Evolutionary conservation across 2,113 vertebrate species (phyloP).

Genomic region (Theristicus caerulescens): DNA sequence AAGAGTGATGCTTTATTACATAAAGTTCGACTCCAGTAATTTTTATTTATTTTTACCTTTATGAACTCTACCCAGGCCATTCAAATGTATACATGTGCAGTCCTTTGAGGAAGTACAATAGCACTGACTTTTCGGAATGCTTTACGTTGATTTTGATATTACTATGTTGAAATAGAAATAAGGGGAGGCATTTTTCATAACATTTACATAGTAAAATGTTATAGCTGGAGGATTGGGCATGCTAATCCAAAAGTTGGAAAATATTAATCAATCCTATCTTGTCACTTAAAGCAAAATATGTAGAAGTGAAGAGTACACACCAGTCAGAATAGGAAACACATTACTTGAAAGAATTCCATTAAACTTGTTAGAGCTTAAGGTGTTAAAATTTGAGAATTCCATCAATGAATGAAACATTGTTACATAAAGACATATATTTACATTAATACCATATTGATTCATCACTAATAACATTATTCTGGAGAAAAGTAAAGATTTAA

Average conservation of each 20-base stretch:
- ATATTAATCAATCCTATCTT: not conserved
- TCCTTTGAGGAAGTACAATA: not conserved
- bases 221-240: not conserved
- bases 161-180: not conserved
- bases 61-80: not conserved
- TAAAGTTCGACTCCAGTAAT: not conserved
- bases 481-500: not conserved
- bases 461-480: not conserved
- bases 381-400: not conserved
- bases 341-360: not conserved
- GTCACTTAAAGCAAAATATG: not conserved
- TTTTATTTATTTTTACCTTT: not conserved
- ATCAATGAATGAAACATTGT: not conserved
- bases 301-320: not conserved
- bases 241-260: not conserved
- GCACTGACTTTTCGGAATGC: not conserved
- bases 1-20: not conserved
- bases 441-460: not conserved
- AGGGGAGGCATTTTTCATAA: not conserved
- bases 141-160: not conserved
- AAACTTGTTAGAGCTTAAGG: not conserved
- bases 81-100: not conserved
- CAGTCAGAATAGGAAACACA: not conserved
- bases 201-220: not conserved
- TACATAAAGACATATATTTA: not conserved